A percentile compares a stretch with the other conserved stretches of the same genome.
phyloP scores from a whole-genome alignment of 1,140 invertebrate genomes.

The Brachionus calyciflorus region DNA sequence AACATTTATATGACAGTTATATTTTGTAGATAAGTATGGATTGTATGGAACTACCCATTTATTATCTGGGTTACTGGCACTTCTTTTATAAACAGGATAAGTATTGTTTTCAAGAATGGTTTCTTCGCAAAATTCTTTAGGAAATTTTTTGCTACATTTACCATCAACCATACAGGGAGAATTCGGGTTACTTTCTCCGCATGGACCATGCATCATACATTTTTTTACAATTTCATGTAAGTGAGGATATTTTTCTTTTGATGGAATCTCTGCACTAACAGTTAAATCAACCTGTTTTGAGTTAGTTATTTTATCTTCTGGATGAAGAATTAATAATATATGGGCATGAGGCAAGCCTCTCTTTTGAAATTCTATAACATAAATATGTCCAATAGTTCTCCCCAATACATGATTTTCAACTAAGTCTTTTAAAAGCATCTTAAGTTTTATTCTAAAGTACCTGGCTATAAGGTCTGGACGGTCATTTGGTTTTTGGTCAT shows the following conservation, averaged over 20 bases:
- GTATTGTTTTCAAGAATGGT: conserved; percentile 47
- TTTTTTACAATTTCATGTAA: conserved; percentile 47
- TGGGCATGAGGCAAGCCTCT: conserved; percentile 63
- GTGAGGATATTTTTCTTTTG: conserved; percentile 16
- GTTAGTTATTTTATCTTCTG: conserved; percentile 46
- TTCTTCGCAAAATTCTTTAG: conserved; percentile 46
- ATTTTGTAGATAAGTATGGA: conserved; percentile 37
- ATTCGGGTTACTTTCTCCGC: conserved; percentile 49
- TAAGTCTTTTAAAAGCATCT: conserved; percentile 60
- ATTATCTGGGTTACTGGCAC: neutral
- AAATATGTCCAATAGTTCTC: conserved; percentile 53
- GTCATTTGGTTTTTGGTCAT: conserved; percentile 52
- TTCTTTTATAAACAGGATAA: conserved; percentile 47
- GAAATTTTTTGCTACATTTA: conserved; percentile 49
- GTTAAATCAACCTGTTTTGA: conserved; percentile 33
- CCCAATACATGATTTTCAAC: conserved; percentile 54
- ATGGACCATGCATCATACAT: conserved; percentile 51
- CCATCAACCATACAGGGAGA: conserved; percentile 51
- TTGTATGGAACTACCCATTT: conserved; percentile 48
- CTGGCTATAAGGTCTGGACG: conserved; percentile 60
- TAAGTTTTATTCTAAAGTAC: conserved; percentile 63
- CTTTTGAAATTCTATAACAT: conserved; percentile 64
- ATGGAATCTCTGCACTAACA: conserved; percentile 48
- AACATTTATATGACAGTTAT: conserved; percentile 49
- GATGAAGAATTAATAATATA: conserved; percentile 59